Conservation (phyloP, 2,888 invertebrate species). For the Panopea generosa region DNA sequence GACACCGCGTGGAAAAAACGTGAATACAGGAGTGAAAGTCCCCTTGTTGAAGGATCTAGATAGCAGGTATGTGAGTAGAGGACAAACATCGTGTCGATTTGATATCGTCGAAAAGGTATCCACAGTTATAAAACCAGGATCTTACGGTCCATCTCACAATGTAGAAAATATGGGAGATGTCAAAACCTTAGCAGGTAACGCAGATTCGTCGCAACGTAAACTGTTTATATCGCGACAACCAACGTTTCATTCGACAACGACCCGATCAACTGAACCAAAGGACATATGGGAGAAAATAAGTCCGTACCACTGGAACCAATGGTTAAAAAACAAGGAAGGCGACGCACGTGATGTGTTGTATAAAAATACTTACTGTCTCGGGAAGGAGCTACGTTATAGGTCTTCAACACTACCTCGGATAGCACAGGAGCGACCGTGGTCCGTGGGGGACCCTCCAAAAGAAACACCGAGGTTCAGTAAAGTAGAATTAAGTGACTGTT, state of each 20-base stretch:
- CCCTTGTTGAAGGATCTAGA: constrained; percentile 48
- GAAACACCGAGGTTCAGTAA: constrained; percentile 9
- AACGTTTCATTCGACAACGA: constrained; percentile 39
- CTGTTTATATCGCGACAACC: constrained; percentile 40
- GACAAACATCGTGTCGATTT: constrained; percentile 43
- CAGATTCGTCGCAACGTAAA: constrained; percentile 2
- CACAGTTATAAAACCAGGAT: constrained; percentile 55
- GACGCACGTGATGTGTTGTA: constrained; percentile 69
- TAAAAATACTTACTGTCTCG: constrained; percentile 61
- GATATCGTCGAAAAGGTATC: constrained; percentile 57
- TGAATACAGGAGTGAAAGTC: constrained; percentile 38
- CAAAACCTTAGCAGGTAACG: background rate
- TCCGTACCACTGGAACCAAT: constrained; percentile 59
- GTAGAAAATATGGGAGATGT: background rate
- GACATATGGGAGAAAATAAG: constrained; percentile 36
- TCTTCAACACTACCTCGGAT: constrained; percentile 63
- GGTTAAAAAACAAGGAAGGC: constrained; percentile 42
- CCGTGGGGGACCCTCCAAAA: constrained; percentile 23
- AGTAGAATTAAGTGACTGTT: constrained; percentile 33
- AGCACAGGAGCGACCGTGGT: constrained; percentile 48
- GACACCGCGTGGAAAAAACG: background rate
- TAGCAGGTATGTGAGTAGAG: constrained; percentile 28
- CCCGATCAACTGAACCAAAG: constrained; percentile 6
- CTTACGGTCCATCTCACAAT: constrained; percentile 17
- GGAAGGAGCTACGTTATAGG: constrained; percentile 53